Conservation (phyloP, 2,888 invertebrate genomes). For the Gisinianus flammeolus region DNA sequence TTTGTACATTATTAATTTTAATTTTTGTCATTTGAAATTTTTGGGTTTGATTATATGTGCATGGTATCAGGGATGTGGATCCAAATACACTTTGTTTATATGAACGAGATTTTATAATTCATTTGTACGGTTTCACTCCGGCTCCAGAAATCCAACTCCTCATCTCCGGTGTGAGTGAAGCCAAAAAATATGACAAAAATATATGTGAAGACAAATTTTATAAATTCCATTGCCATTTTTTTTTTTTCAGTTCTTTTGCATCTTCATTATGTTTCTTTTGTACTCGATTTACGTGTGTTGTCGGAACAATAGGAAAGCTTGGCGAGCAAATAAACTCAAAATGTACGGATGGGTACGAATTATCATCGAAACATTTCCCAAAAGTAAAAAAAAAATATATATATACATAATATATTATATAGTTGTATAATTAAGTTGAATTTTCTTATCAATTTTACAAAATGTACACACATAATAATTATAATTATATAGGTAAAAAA, state of each 20-base stretch:
- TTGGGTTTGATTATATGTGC: not conserved
- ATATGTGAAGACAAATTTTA: too few species aligned
- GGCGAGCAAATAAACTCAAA: conserved; percentile 48
- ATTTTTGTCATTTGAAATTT: not conserved
- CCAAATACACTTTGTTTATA: conserved; percentile 47
- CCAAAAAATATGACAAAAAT: not conserved
- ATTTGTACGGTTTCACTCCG: conserved; percentile 53
- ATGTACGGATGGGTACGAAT: conserved; percentile 49
- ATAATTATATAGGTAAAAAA: too few species aligned
- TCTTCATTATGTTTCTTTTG: conserved; percentile 40
- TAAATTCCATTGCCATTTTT: not conserved
- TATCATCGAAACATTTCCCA: conserved; percentile 49
- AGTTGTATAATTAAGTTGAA: too few species aligned
- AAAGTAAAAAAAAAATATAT: conserved; percentile 30
- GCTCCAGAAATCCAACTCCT: conserved; percentile 50
- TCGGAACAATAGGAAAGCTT: conserved; percentile 41
- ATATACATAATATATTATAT: not conserved
- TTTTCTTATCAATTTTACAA: too few species aligned
- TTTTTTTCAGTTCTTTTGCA: conserved; percentile 38
- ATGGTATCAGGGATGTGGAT: conserved; percentile 44
- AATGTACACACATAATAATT: too few species aligned
- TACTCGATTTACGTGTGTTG: conserved; percentile 45
- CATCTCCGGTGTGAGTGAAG: conserved; percentile 41
- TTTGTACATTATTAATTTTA: not conserved
- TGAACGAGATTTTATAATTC: conserved; percentile 50